Conservation (phyloP, 1,140 invertebrate genomes). For the Frieseomelitta varia region DNA sequence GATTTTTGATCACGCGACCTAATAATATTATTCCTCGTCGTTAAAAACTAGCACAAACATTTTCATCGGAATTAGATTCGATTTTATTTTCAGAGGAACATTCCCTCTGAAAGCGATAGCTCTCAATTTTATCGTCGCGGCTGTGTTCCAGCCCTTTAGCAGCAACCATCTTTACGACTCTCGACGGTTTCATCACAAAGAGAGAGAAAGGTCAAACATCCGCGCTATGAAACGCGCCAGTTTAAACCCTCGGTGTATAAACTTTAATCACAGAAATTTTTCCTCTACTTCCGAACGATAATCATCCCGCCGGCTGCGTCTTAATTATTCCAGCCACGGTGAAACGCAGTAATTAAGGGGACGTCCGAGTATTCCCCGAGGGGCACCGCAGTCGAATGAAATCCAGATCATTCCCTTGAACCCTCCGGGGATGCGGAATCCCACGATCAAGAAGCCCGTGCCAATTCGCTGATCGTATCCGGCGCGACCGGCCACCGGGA, state of each 20-base stretch:
- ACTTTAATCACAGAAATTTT: slow-evolving; percentile 47
- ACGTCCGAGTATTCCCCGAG: slow-evolving; percentile 66
- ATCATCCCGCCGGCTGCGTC: slow-evolving; percentile 35
- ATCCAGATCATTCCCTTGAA: slow-evolving; percentile 72
- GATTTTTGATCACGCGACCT: too few relatives aligned
- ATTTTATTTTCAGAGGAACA: neutral
- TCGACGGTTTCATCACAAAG: neutral
- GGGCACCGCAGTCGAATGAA: slow-evolving; percentile 69
- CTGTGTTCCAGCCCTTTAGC: too few relatives aligned
- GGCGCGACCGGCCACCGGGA: neutral
- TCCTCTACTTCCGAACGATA: slow-evolving; percentile 29
- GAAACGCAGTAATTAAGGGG: slow-evolving; percentile 77
- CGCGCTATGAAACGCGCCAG: neutral
- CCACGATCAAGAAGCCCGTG: slow-evolving; percentile 62
- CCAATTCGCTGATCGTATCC: slow-evolving; percentile 52
- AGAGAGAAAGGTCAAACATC: neutral
- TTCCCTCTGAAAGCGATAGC: neutral
- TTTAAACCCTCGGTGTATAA: slow-evolving; percentile 4
- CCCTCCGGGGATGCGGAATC: slow-evolving; percentile 65
- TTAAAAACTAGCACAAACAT: neutral
- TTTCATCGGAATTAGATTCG: neutral
- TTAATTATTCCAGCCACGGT: slow-evolving; percentile 63
- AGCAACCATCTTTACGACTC: neutral
- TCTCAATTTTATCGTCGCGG: neutral
- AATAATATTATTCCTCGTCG: too few relatives aligned